Conservation (phyloP, 2,888 invertebrate species). For the Sericinus montela region DNA sequence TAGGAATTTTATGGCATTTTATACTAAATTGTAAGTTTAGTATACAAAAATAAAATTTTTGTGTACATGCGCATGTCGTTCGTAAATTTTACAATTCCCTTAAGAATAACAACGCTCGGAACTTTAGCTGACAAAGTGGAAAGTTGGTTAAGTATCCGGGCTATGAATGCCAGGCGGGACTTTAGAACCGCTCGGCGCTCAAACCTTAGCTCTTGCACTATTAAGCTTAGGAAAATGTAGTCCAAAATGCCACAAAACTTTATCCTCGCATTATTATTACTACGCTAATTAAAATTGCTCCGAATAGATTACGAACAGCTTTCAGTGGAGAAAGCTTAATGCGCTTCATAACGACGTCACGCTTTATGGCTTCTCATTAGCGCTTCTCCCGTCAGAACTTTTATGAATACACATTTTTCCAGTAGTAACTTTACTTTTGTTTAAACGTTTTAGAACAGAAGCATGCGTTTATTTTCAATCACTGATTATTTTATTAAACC, state of each 20-base stretch:
- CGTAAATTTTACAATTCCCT: conserved; percentile 49
- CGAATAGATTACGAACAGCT: conserved; percentile 74
- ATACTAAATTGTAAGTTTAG: too few relatives aligned
- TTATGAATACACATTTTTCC: conserved; percentile 54
- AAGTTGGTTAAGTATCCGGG: conserved; percentile 58
- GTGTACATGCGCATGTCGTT: conserved; percentile 23
- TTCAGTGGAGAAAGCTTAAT: conserved; percentile 70
- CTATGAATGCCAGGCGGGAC: conserved; percentile 11
- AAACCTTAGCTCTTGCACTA: conserved; percentile 36
- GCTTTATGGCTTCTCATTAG: conserved; percentile 75
- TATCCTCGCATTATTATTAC: conserved; percentile 67
- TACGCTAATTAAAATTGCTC: conserved; percentile 75
- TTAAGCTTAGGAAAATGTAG: conserved; percentile 52
- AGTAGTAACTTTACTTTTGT: conserved; percentile 12
- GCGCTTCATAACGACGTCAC: conserved; percentile 73
- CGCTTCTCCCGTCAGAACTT: conserved; percentile 57
- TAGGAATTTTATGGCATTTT: conserved; percentile 4
- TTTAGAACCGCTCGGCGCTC: conserved; percentile 20
- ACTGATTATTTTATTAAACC: too few relatives aligned
- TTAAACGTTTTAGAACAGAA: background rate
- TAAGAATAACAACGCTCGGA: conserved; percentile 41
- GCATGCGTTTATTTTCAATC: too few relatives aligned
- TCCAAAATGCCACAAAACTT: conserved; percentile 69
- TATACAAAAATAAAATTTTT: too few relatives aligned
- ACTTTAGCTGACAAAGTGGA: conserved; percentile 53